These are phyloP conservation scores for Lates calcarifer DNA, from an alignment of 2,113 vertebrate species.

Conservation along the genomic window DNA sequence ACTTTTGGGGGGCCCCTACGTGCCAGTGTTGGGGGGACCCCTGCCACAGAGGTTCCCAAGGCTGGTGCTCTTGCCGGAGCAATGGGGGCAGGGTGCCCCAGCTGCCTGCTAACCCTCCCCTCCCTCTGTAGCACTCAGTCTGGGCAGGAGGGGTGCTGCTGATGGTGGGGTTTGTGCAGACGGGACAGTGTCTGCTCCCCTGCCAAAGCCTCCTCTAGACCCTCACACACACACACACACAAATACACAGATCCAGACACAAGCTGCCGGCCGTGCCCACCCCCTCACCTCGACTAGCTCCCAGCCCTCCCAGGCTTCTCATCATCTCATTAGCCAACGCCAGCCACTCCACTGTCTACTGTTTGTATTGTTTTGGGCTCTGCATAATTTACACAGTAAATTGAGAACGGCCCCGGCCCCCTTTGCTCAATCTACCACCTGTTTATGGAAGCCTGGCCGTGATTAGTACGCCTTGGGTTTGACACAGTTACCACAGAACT, in stretches of 20 bases:
- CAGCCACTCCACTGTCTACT: conserved; percentile 83
- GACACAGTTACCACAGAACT: conserved; percentile 69
- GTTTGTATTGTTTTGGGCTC: conserved; percentile 85
- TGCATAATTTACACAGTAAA: conserved; percentile 87
- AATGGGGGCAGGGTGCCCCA: conserved; percentile 83
- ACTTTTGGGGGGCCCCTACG: conserved; percentile 81
- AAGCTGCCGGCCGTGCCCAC: conserved; percentile 75
- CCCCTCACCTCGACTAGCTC: conserved; percentile 70
- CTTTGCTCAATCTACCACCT: conserved; percentile 82
- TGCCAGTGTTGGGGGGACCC: conserved; percentile 81
- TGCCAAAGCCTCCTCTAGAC: conserved; percentile 76
- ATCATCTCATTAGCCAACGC: conserved; percentile 83
- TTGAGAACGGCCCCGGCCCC: conserved; percentile 71
- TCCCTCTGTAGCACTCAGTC: conserved; percentile 67
- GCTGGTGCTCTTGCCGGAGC: conserved; percentile 74
- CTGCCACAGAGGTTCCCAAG: conserved; percentile 84
- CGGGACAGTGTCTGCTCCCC: conserved; percentile 80
- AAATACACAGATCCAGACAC: conserved; percentile 73
- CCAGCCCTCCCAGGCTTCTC: conserved; percentile 78
- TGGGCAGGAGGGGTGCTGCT: conserved; percentile 74
- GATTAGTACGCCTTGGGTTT: conserved; percentile 68
- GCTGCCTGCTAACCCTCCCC: conserved; percentile 78
- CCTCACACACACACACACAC: conserved; percentile 68
- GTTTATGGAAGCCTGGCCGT: conserved; percentile 74
- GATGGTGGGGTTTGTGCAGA: conserved; percentile 68